Base-by-base conservation (phyloP, 2,888 invertebrate genomes). In the Miltochrista miniata region DNA sequence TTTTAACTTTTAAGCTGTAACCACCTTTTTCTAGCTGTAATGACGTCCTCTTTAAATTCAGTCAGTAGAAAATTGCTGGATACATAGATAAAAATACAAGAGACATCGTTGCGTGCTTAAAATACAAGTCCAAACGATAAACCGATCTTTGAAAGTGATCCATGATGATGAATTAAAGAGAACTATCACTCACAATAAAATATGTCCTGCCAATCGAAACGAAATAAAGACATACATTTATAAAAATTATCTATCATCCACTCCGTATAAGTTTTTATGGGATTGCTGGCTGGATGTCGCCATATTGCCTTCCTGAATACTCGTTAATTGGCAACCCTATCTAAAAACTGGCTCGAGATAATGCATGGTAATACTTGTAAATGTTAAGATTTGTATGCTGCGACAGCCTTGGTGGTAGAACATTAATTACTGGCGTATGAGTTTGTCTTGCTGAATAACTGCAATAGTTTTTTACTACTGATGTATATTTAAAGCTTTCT, bases 351-450 rank as follows among this genome's bases (percentile, higher is more conserved):
- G 65, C 60, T 54, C 51, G 66, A 76, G 70, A 69, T 75, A 78
- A 75, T 69, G 48, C 67, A 77, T 79, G 82, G 73, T 85, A 85
- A 86, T 87, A 76, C 79, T 76, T 78, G 79, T 76, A 84, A 89
- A 90, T 87, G 75, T 76, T 80, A 75, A 84, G 85, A 91, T 91
- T 90, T 76, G 90, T 90, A 90, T 90, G 79, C 90, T 59, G 67
- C 72, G 70, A 47, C 68, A 66, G 74, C 64, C 70, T n/a, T 63
- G 63, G 65, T 70, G 64, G 46, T 44, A 49, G 31, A 54, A 66
- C 83, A 79, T 90, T 89, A 87, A 89, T 88, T 89, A 84, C 83
- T 79, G 18, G 2, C 3, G 5, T 24, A 5, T 61, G 37, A 43
- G 33, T 41, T 18, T 7, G 10, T 2, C 29, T 33, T 38, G 15